phyloP scores from a whole-genome alignment of 1,140 invertebrate species.

The Carcinoscorpius rotundicauda region DNA sequence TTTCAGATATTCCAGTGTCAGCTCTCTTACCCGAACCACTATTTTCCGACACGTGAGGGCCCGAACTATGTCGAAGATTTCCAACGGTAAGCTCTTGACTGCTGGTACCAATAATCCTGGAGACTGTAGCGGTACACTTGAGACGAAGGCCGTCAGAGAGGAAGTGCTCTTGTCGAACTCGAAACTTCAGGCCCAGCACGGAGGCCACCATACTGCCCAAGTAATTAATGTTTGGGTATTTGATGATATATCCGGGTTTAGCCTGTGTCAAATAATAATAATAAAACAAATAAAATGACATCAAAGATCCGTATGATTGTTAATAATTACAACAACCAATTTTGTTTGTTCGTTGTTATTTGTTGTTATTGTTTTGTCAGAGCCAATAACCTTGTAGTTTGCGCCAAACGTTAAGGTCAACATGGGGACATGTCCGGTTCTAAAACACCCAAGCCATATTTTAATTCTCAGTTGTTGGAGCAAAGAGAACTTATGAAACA shows the following conservation, averaged over 20 bases:
- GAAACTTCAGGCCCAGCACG: neutral
- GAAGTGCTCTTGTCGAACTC: neutral
- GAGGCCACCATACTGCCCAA: neutral
- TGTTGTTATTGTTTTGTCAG: too few relatives aligned
- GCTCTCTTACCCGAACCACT: neutral
- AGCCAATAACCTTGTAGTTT: too few relatives aligned
- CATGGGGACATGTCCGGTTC: too few relatives aligned
- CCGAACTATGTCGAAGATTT: neutral
- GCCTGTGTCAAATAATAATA: neutral
- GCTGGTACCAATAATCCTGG: neutral
- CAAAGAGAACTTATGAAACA: too few relatives aligned
- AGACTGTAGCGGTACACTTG: neutral
- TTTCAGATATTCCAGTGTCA: too few relatives aligned
- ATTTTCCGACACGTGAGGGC: neutral
- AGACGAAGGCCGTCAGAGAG: neutral
- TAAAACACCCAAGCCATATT: too few relatives aligned
- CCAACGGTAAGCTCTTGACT: neutral
- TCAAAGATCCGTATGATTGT: too few relatives aligned
- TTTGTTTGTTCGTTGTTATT: too few relatives aligned
- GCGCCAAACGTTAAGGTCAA: too few relatives aligned
- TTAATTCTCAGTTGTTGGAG: too few relatives aligned
- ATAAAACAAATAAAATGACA: too few relatives aligned
- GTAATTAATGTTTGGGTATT: conserved; percentile 1
- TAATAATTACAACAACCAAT: too few relatives aligned
- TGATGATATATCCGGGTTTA: neutral